These are phyloP conservation scores for Acrossocheilus wenchowensis DNA, from an alignment of 2,797 vertebrate genomes.

Conservation along the genomic window DNA sequence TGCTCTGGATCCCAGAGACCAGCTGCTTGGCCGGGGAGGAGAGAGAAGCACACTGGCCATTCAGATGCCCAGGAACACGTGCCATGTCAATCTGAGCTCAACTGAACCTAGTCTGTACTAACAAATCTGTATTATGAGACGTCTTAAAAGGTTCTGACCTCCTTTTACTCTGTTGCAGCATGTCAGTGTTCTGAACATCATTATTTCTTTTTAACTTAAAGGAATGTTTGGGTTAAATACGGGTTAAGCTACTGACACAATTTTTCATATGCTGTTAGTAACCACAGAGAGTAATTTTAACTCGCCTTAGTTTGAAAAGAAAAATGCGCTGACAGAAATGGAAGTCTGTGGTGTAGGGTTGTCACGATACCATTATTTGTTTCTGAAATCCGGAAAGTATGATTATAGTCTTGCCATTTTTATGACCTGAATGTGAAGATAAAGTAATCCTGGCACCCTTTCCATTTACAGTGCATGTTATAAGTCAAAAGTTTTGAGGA, in stretches of 20 bases:
- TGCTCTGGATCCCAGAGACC: constrained; percentile 31
- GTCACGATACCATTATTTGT: not conserved
- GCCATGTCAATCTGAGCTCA: constrained; percentile 3
- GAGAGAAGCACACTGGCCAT: constrained; percentile 26
- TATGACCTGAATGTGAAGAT: not conserved
- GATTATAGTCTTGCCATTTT: not conserved
- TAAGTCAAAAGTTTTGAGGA: not conserved
- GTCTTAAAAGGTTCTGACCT: not conserved
- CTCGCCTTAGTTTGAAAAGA: not conserved
- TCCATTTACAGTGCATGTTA: not conserved
- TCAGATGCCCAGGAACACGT: not conserved
- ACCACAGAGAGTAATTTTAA: not conserved
- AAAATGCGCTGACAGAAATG: not conserved
- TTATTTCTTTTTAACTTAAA: not conserved
- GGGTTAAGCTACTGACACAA: constrained; percentile 20
- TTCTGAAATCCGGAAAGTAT: not conserved
- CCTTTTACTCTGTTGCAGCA: constrained; percentile 19
- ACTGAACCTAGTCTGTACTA: constrained; percentile 9
- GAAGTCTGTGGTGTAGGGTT: not conserved
- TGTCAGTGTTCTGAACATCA: not conserved
- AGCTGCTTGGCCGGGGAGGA: constrained; percentile 34
- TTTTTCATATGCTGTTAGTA: not conserved
- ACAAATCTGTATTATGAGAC: not conserved
- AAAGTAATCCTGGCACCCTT: not conserved
- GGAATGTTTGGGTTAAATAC: constrained; percentile 34